A percentile compares a stretch with the other conserved stretches of the same genome.
These are phyloP conservation scores for Corythucha ciliata DNA, from an alignment of 2,888 invertebrate genomes.

Conservation along the genomic window DNA sequence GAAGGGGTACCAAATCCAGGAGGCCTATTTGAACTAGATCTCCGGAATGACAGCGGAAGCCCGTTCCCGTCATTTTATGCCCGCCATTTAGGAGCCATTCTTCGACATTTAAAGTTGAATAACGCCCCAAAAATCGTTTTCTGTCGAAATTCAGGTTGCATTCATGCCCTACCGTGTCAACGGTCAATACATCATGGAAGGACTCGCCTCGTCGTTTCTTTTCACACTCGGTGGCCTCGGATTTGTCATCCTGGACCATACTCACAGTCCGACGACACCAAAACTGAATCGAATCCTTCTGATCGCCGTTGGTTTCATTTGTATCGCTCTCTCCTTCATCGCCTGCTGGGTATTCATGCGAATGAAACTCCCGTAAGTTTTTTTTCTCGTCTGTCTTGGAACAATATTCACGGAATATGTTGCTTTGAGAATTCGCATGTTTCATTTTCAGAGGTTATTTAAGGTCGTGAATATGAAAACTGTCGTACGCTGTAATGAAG, in stretches of 20 bases:
- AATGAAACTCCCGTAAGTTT: slow-evolving; percentile 80
- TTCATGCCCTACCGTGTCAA: slow-evolving; percentile 98
- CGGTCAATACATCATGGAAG: slow-evolving; percentile 99
- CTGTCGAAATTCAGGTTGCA: slow-evolving; percentile 75
- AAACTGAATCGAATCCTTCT: slow-evolving; percentile 84
- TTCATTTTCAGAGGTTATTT: slow-evolving; percentile 50
- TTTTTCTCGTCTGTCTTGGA: no score
- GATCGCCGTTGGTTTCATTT: slow-evolving; percentile 81
- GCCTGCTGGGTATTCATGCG: slow-evolving; percentile 97
- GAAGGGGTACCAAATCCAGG: no score
- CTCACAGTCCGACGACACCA: slow-evolving; percentile 80
- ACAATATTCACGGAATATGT: not conserved
- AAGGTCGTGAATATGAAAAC: slow-evolving; percentile 47
- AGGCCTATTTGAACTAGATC: no score
- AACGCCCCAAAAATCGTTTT: no score
- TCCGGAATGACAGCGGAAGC: no score
- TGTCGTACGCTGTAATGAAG: not conserved
- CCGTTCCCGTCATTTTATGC: no score
- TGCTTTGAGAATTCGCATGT: not conserved
- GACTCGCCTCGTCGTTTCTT: slow-evolving; percentile 91
- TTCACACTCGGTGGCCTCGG: slow-evolving; percentile 94
- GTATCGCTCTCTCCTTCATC: slow-evolving; percentile 86
- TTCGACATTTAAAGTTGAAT: no score
- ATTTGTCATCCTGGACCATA: slow-evolving; percentile 91
- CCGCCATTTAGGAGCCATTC: no score